Conservation (phyloP, 2,113 vertebrate species). For the Gulo gulo region DNA sequence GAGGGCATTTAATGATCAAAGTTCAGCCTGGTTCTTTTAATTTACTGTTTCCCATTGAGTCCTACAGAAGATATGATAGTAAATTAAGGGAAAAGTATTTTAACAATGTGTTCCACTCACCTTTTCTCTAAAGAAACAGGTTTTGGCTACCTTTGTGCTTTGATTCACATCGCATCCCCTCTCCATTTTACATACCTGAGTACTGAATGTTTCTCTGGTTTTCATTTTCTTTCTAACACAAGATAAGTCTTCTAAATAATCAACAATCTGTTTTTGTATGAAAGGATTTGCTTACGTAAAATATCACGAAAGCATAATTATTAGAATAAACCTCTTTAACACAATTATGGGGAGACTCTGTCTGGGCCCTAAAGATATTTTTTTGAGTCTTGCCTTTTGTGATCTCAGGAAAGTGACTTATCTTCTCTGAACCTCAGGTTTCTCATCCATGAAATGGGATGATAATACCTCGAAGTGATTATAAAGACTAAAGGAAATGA, state of each 20-base stretch:
- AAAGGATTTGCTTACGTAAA: slow-evolving; percentile 20
- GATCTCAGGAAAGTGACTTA: background rate
- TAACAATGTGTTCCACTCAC: background rate
- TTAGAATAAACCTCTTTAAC: background rate
- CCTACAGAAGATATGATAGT: background rate
- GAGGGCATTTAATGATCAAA: background rate
- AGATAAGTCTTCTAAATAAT: background rate
- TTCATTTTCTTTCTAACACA: background rate
- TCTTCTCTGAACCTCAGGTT: background rate
- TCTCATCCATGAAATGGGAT: background rate
- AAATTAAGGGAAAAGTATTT: background rate
- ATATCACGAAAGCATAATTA: background rate
- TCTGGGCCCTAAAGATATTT: background rate
- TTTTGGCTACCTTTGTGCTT: background rate
- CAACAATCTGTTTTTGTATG: background rate
- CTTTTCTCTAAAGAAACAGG: background rate
- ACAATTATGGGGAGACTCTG: background rate
- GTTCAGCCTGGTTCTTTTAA: background rate
- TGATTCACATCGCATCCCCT: background rate
- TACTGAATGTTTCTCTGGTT: background rate
- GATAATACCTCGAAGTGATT: background rate
- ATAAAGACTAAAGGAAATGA: background rate
- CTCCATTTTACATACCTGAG: background rate
- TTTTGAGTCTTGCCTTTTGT: background rate
- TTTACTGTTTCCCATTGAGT: background rate